Percentiles rank a stretch among this genome's conserved stretches.
Conservation (phyloP, 2,888 invertebrate species). For the Cerastis rubricosa region DNA sequence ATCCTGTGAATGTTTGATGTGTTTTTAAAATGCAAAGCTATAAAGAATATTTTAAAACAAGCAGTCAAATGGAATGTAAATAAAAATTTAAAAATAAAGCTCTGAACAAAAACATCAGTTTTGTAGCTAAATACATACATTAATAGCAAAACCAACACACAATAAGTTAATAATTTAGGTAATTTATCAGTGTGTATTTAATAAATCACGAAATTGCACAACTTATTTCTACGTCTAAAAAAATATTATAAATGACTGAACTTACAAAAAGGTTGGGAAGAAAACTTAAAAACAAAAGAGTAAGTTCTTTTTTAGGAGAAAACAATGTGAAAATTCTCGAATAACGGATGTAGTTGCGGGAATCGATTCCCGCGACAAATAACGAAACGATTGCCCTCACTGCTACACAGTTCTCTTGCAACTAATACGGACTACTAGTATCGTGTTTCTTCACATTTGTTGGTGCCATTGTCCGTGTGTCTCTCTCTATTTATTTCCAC, state of each 20-base stretch:
- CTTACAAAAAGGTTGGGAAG: conserved; percentile 1
- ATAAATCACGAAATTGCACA: not conserved
- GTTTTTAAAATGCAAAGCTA: conserved; percentile 32
- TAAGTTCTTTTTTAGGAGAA: conserved; percentile 20
- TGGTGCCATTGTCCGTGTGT: conserved; percentile 43
- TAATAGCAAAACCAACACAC: conserved; percentile 1
- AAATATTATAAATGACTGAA: not conserved
- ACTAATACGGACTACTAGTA: conserved; percentile 52
- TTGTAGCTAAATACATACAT: not conserved
- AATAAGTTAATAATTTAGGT: not conserved
- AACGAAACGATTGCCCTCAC: conserved; percentile 65
- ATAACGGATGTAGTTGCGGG: conserved; percentile 66
- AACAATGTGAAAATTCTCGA: conserved; percentile 43
- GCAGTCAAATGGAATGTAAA: not conserved
- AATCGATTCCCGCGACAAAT: conserved; percentile 73
- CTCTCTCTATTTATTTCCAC: conserved; percentile 45
- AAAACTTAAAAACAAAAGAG: conserved; percentile 29
- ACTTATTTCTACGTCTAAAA: not conserved
- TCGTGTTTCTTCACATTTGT: conserved; percentile 56
- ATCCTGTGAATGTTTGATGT: conserved; percentile 33
- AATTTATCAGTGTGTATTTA: not conserved
- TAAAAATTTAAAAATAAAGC: conserved; percentile 10
- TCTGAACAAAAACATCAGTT: not conserved
- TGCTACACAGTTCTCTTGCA: conserved; percentile 37
- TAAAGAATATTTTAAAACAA: conserved; percentile 28